Evolutionary conservation across 2,113 vertebrate species (phyloP).

Genomic region (Pipa parva): DNA sequence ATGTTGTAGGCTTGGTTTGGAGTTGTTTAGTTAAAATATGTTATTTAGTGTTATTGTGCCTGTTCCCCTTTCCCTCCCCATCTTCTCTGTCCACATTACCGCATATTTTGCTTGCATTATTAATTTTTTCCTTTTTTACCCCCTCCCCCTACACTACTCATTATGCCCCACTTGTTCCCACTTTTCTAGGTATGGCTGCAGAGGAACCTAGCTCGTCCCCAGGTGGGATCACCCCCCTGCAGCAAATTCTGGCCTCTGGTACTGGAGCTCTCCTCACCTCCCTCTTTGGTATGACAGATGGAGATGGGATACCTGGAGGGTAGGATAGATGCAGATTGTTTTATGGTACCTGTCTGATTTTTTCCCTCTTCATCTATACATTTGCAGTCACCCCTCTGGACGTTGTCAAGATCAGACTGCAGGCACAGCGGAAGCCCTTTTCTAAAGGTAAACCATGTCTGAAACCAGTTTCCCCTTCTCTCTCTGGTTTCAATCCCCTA

Average conservation of each 20-base stretch:
- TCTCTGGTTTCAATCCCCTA: too few species aligned
- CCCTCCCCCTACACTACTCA: too few species aligned
- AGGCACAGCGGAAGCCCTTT: conserved; percentile 79
- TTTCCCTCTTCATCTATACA: neutral
- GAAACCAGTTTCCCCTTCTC: neutral
- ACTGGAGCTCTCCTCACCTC: conserved; percentile 88
- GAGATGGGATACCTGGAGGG: fast-evolving
- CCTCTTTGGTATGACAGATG: conserved; percentile 77
- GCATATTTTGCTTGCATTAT: neutral
- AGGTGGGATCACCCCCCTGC: conserved; percentile 77
- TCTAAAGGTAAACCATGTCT: conserved; percentile 63
- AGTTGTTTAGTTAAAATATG: neutral
- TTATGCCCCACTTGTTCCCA: neutral
- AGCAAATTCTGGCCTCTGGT: conserved; percentile 93
- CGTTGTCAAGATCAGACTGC: conserved; percentile 91
- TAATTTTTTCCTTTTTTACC: neutral
- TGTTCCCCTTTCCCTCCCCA: neutral
- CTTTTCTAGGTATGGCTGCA: conserved; percentile 66
- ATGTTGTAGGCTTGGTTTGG: neutral
- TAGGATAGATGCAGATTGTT: neutral
- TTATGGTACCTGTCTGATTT: neutral
- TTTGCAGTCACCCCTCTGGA: conserved; percentile 85
- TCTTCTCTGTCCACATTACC: neutral
- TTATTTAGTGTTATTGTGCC: neutral
- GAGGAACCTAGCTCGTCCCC: conserved; percentile 39